A percentile compares a stretch with the other conserved stretches of the same genome.
Conservation (phyloP, 2,888 invertebrate species). For the Drosophila affinis region DNA sequence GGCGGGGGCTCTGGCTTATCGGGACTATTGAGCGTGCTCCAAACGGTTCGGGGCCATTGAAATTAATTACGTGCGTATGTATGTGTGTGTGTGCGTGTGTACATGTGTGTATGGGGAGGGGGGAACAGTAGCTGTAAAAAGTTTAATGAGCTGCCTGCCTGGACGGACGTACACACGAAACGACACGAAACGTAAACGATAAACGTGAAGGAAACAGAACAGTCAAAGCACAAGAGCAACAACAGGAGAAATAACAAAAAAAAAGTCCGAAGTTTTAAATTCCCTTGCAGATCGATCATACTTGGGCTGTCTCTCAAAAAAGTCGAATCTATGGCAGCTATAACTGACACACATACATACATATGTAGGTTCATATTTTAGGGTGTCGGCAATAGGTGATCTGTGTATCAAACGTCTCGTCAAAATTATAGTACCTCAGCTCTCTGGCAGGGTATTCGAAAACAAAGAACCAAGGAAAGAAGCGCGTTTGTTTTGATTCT, state of each 20-base stretch:
- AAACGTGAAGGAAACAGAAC: conserved; percentile 42
- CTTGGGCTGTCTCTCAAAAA: conserved; percentile 6
- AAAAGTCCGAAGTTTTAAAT: neutral
- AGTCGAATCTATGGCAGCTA: too few species aligned
- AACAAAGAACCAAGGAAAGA: conserved; percentile 36
- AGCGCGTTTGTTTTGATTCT: conserved; percentile 77
- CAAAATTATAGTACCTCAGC: neutral
- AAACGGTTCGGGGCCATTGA: conserved; percentile 57
- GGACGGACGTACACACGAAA: conserved; percentile 30
- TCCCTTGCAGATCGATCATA: neutral
- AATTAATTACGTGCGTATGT: conserved; percentile 60
- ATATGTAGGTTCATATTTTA: neutral
- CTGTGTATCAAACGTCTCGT: conserved; percentile 8
- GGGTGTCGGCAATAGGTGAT: neutral
- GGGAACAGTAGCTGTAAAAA: conserved; percentile 74
- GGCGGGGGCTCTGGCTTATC: conserved; percentile 57
- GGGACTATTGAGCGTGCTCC: conserved; percentile 42
- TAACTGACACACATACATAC: neutral
- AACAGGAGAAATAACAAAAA: conserved; percentile 25
- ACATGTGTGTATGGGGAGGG: neutral
- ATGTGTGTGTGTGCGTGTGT: conserved; percentile 6
- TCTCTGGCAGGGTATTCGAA: conserved; percentile 10
- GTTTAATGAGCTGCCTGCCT: conserved; percentile 55
- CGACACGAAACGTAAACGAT: conserved; percentile 60
- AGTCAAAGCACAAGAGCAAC: conserved; percentile 14